Evolutionary conservation across 2,888 invertebrate species (phyloP).

Genomic region (Epistrophe grossulariae): DNA sequence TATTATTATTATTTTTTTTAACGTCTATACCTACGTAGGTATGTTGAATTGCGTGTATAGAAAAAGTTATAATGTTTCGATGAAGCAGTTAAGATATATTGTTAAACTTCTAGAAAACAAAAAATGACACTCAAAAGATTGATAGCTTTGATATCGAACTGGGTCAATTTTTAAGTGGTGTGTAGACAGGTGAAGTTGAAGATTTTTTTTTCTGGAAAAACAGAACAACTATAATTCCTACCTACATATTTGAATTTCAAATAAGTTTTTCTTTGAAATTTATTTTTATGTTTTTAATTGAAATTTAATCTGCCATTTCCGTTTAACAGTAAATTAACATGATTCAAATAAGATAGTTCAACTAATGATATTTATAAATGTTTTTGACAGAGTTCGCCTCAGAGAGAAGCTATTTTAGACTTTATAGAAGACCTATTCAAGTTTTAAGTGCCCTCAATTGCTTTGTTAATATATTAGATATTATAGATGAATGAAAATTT

Average conservation of each 20-base stretch:
- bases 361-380: conserved; percentile 4
- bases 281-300: conserved; percentile 41
- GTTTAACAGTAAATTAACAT: conserved; percentile 54
- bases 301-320: conserved; percentile 64
- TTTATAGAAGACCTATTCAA: not conserved
- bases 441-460: conserved; percentile 11
- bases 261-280: conserved; percentile 5
- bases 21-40: not conserved
- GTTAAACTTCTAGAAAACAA: not conserved
- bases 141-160: conserved; percentile 28
- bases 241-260: conserved; percentile 21
- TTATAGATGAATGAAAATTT: not conserved
- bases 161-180: conserved; percentile 23
- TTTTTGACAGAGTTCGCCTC: not conserved
- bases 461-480: conserved; percentile 9
- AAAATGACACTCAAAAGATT: conserved; percentile 30
- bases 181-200: conserved; percentile 39
- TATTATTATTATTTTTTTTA: not conserved
- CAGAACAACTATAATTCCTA: not conserved
- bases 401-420: not conserved
- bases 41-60: not conserved
- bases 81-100: conserved; percentile 34
- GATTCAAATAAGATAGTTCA: conserved; percentile 14
- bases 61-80: conserved; percentile 2
- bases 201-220: not conserved